These are phyloP conservation scores for Doryteuthis pealeii DNA, from an alignment of 1,140 invertebrate genomes.

Conservation along the genomic window DNA sequence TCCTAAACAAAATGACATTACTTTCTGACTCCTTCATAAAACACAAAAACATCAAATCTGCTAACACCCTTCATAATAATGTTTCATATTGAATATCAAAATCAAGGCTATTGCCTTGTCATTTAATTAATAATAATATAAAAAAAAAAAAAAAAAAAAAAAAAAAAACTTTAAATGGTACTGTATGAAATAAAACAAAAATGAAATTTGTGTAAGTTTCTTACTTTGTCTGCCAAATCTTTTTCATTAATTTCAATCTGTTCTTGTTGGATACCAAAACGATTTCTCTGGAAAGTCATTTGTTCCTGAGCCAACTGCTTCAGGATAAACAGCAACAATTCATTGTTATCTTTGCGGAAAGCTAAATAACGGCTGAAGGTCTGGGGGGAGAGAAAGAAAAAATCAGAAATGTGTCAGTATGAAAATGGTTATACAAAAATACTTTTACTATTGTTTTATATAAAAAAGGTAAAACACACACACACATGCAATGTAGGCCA, in stretches of 20 bases:
- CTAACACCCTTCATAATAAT: too few relatives aligned
- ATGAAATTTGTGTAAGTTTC: too few relatives aligned
- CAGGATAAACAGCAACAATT: slow-evolving; percentile 92
- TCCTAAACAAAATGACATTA: too few relatives aligned
- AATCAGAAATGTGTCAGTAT: background rate
- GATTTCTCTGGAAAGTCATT: slow-evolving; percentile 79
- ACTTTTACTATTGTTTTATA: background rate
- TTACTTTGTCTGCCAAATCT: slow-evolving; percentile 83
- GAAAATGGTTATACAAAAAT: background rate
- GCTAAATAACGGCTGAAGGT: slow-evolving; percentile 91
- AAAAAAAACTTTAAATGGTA: background rate
- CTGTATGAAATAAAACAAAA: background rate
- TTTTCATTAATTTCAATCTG: slow-evolving; percentile 85
- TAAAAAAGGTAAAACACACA: too few relatives aligned
- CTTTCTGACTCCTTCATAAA: too few relatives aligned
- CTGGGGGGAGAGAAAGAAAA: slow-evolving; percentile 63
- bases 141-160: too few relatives aligned
- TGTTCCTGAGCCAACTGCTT: slow-evolving; percentile 92
- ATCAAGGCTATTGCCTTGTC: too few relatives aligned
- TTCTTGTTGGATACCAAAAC: slow-evolving; percentile 69
- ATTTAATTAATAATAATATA: too few relatives aligned
- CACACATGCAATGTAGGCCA: too few relatives aligned
- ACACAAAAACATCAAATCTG: too few relatives aligned
- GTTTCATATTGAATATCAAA: too few relatives aligned
- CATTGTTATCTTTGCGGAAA: slow-evolving; percentile 94